Evolutionary conservation across 2,888 invertebrate species (phyloP).

Genomic region (Agrilus mali): DNA sequence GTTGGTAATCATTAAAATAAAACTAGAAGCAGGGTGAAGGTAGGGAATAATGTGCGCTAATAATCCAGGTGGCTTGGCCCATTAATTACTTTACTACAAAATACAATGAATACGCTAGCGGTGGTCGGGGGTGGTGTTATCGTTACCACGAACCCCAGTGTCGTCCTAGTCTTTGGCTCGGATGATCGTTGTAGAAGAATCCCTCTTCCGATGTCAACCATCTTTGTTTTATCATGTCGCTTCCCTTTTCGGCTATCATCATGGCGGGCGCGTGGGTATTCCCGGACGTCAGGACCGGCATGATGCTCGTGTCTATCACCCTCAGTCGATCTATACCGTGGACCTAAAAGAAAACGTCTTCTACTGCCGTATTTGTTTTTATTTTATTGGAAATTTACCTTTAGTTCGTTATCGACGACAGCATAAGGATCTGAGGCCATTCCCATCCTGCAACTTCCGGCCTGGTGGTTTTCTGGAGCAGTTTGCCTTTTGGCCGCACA

Average conservation of each 20-base stretch:
- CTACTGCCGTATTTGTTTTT: too few species aligned
- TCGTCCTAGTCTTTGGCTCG: constrained; percentile 26
- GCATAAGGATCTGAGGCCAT: constrained; percentile 40
- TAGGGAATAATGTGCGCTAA: too few species aligned
- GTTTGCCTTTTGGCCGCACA: constrained; percentile 46
- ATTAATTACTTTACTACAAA: too few species aligned
- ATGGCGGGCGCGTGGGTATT: constrained; percentile 58
- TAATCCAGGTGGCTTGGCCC: too few species aligned
- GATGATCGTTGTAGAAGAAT: constrained; percentile 26
- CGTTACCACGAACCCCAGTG: constrained; percentile 25
- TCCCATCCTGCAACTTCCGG: constrained; percentile 53
- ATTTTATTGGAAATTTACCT: constrained; percentile 17
- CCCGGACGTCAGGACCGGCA: constrained; percentile 52
- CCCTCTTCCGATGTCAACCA: constrained; percentile 39
- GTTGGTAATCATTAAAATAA: too few species aligned
- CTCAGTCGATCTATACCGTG: constrained; percentile 51
- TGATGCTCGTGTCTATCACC: constrained; percentile 57
- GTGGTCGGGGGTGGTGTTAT: neutral
- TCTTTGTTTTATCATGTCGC: constrained; percentile 50
- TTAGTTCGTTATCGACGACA: constrained; percentile 40
- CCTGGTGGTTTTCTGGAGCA: constrained; percentile 52
- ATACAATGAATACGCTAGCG: neutral
- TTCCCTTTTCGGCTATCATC: constrained; percentile 55
- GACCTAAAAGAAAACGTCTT: constrained; percentile 31
- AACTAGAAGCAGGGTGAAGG: too few species aligned